Evolutionary conservation across 2,888 invertebrate species (phyloP).

Genomic region (Platerodrilus igneus): DNA sequence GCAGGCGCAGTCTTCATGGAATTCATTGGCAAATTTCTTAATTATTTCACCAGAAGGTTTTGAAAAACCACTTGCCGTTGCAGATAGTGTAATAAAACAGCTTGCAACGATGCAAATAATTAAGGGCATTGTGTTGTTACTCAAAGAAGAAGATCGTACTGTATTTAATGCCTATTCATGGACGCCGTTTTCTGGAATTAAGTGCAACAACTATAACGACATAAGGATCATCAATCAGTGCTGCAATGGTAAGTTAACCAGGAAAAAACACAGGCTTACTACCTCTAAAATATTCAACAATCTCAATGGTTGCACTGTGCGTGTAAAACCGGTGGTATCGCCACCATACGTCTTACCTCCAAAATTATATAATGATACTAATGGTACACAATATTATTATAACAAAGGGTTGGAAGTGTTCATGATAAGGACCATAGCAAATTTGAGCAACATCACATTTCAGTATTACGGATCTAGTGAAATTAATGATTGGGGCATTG

Average conservation of each 20-base stretch:
- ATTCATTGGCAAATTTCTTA: conserved; percentile 31
- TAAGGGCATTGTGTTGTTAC: conserved; percentile 33
- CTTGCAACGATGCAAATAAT: conserved; percentile 29
- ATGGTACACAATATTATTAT: conserved; percentile 15
- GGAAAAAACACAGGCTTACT: conserved; percentile 27
- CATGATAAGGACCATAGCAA: conserved; percentile 32
- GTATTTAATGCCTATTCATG: conserved; percentile 34
- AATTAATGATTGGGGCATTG: conserved; percentile 30
- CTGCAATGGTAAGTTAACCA: conserved; percentile 20
- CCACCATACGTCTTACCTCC: conserved; percentile 39
- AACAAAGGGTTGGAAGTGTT: conserved; percentile 35
- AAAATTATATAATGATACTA: conserved; percentile 7
- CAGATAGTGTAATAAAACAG: conserved; percentile 24
- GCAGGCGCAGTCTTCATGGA: conserved; percentile 23
- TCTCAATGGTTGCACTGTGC: conserved; percentile 37
- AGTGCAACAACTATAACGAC: conserved; percentile 23
- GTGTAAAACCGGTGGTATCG: conserved; percentile 36
- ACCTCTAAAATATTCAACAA: conserved; percentile 35
- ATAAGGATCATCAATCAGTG: conserved; percentile 31
- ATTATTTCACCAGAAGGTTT: conserved; percentile 31
- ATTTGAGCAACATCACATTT: conserved; percentile 33
- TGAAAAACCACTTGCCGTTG: conserved; percentile 20
- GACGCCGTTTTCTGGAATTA: conserved; percentile 33
- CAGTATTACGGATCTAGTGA: conserved; percentile 26
- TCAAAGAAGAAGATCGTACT: conserved; percentile 20